Conservation (phyloP, 1,140 invertebrate species). For the Aradophagus sp. region DNA sequence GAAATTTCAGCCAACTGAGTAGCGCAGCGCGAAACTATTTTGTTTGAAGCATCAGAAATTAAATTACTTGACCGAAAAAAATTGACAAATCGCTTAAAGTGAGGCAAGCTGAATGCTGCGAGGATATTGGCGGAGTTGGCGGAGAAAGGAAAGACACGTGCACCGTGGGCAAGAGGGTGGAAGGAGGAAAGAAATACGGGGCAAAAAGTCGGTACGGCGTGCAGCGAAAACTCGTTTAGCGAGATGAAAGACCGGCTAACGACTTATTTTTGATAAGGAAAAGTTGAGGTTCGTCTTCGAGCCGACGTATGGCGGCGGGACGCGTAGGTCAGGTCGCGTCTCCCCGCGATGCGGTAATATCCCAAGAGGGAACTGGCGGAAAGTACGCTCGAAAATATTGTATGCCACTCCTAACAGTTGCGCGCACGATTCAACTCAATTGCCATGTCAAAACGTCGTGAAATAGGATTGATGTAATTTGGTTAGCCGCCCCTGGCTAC, state of each 20-base stretch:
- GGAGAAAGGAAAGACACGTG: constrained; percentile 8
- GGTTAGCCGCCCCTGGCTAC: constrained; percentile 63
- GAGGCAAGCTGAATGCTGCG: constrained; percentile 59
- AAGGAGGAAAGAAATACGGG: constrained; percentile 31
- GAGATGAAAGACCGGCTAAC: constrained; percentile 75
- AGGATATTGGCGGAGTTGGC: constrained; percentile 4
- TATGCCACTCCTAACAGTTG: constrained; percentile 66
- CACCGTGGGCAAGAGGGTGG: constrained; percentile 12
- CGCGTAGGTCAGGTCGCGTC: constrained; percentile 17
- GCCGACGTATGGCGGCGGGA: constrained; percentile 16
- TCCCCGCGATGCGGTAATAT: constrained; percentile 6
- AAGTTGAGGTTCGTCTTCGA: constrained; percentile 70
- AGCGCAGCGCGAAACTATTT: constrained; percentile 4
- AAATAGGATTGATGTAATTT: constrained; percentile 76
- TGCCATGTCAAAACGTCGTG: constrained; percentile 74
- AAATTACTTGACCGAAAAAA: constrained; percentile 69
- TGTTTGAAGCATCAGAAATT: constrained; percentile 54
- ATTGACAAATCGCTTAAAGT: constrained; percentile 73
- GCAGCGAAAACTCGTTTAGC: constrained; percentile 75
- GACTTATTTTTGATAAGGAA: constrained; percentile 76
- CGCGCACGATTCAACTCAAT: constrained; percentile 69
- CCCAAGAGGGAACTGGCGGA: constrained; percentile 22
- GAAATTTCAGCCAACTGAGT: not conserved
- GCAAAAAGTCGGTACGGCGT: constrained; percentile 65
- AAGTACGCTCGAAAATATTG: constrained; percentile 46